These are phyloP conservation scores for Marmota flaviventris DNA, from an alignment of 2,113 vertebrate species.

Conservation along the genomic window DNA sequence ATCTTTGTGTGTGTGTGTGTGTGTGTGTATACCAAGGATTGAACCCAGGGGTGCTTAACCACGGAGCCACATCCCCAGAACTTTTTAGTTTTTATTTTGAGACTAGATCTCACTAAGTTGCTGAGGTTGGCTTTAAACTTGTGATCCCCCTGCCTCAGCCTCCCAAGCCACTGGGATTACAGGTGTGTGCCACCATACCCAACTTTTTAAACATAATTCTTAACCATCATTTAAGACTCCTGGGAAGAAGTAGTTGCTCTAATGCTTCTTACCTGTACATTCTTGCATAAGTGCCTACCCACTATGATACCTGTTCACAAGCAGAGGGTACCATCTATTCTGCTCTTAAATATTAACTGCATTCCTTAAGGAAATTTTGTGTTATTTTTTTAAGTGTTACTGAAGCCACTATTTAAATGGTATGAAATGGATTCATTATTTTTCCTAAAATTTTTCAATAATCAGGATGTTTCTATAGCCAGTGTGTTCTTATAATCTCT, in stretches of 20 bases:
- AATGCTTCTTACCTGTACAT: neutral
- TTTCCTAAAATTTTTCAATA: constrained; percentile 31
- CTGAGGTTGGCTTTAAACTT: no score
- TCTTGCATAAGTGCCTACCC: neutral
- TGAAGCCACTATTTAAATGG: neutral
- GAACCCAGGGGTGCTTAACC: no score
- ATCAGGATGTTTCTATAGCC: neutral
- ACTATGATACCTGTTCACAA: neutral
- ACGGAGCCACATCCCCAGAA: no score
- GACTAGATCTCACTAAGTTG: no score
- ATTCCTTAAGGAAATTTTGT: constrained; percentile 25
- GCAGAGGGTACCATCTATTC: neutral
- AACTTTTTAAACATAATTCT: neutral
- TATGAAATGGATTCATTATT: constrained; percentile 14
- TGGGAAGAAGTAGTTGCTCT: neutral
- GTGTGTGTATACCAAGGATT: no score
- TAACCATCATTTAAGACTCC: neutral
- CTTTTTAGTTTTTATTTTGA: no score
- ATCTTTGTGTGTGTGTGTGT: no score
- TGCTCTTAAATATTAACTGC: neutral
- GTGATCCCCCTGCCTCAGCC: no score
- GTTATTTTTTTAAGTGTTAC: neutral
- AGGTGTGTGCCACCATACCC: no score
- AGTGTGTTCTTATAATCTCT: neutral
- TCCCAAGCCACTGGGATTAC: no score